A percentile compares a stretch with the other conserved stretches of the same genome.
phyloP scores from a whole-genome alignment of 2,888 invertebrate species.

The Nasonovia ribisnigri region DNA sequence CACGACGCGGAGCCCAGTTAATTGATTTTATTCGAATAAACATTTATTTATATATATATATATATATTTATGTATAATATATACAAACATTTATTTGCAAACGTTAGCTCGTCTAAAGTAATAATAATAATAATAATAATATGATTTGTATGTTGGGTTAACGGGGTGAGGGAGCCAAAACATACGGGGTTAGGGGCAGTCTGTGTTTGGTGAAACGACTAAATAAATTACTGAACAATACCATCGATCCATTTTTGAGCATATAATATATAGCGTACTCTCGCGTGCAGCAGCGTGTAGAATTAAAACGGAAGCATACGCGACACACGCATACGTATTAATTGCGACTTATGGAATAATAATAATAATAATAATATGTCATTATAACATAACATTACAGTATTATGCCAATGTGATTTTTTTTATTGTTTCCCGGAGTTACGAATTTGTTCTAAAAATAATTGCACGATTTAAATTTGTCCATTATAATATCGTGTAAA shows the following conservation, averaged over 20 bases:
- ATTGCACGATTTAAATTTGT: neutral
- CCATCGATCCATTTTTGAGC: neutral
- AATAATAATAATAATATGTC: neutral
- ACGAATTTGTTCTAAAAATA: neutral
- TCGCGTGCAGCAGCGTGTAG: neutral
- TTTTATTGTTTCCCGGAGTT: neutral
- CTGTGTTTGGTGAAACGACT: neutral
- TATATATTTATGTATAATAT: no score
- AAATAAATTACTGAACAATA: neutral
- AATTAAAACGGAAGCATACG: neutral
- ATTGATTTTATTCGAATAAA: constrained; percentile 8
- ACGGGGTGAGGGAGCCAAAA: neutral
- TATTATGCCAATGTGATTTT: neutral
- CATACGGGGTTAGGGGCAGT: neutral
- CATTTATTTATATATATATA: neutral
- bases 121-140: constrained; percentile 8
- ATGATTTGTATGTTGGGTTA: constrained; percentile 5
- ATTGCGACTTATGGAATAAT: neutral
- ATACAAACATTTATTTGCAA: neutral
- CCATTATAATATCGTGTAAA: neutral
- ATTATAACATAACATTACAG: neutral
- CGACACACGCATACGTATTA: neutral
- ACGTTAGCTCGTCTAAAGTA: neutral
- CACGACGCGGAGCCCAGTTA: neutral
- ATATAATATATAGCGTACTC: neutral